Evolutionary conservation across 2,797 vertebrate species (phyloP), one percentile per base, ranked within the genome.

Genomic region (Manis crassicaudata): DNA sequence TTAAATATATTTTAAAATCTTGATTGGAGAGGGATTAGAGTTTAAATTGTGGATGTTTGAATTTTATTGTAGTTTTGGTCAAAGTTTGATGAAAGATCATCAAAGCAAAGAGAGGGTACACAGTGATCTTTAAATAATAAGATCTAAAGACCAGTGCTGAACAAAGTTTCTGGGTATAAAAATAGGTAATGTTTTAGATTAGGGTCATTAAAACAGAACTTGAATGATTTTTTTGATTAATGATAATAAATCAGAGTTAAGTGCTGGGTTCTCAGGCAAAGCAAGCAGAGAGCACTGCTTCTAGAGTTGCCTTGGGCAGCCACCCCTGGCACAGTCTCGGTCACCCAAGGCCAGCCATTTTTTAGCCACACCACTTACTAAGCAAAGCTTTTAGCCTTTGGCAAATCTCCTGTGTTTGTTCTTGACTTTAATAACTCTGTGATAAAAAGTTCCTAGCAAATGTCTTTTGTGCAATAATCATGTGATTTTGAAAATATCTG

Each of bases 31-130:
- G 85, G 3, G 18, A 32, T 76, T 83, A 76, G 63, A 40, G 52
- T 20, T 67, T 62, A 37, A 35, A 21, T 62, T 79, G 54, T 54
- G 25, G 40, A 67, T 62, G 54, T 50, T 60, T 87, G 46, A 82
- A 58, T 86, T 94, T 92, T 92, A 37, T 58, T 46, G 10, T 89
- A 43, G 52, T 89, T 89, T 95, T 86, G 79, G 40, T 82, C 80
- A 84, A 75, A 89, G n/a, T 63, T 72, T 68, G 35, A 76, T 46
- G 7, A 37, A 77, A 83, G 32, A 50, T 20, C 86, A 73, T 58
- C 54, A 52, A 52, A 88, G 56, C 46, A 62, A 79, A 92, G 52
- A 56, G 27, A 70, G n/a, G 27, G 43, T 76, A 32, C 35, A 67
- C 62, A 27, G 20, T 80, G 67, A 46, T 46, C 12, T 86, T 88